These are phyloP conservation scores for Rugalucina vietnamica DNA, from an alignment of 2,888 invertebrate species.

Conservation along the genomic window DNA sequence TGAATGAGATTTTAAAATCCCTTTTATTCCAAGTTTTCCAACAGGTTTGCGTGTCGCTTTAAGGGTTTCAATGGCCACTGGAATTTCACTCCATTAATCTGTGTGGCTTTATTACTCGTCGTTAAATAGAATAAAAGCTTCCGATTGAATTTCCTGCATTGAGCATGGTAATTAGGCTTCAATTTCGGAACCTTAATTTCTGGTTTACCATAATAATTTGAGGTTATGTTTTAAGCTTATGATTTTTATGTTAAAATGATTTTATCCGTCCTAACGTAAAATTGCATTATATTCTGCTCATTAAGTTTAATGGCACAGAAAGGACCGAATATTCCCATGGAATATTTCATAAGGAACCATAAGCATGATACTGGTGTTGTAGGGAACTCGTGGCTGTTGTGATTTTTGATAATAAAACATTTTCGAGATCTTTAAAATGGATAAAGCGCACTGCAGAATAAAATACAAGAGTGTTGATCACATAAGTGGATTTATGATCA, in stretches of 20 bases:
- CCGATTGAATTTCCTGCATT: neutral
- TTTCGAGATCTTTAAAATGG: too few relatives aligned
- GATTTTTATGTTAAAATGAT: constrained; percentile 6
- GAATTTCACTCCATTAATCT: too few relatives aligned
- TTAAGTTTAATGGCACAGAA: neutral
- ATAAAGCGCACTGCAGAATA: too few relatives aligned
- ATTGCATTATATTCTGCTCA: neutral
- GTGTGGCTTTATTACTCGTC: neutral
- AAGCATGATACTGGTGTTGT: too few relatives aligned
- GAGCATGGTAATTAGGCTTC: neutral
- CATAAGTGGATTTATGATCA: too few relatives aligned
- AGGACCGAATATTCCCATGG: neutral
- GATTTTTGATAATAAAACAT: neutral
- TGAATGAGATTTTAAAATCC: too few relatives aligned
- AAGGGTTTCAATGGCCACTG: too few relatives aligned
- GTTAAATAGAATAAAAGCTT: neutral
- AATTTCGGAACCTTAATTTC: neutral
- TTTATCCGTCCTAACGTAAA: neutral
- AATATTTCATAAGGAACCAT: neutral
- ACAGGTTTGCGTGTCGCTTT: too few relatives aligned
- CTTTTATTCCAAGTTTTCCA: too few relatives aligned
- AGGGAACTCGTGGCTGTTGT: neutral
- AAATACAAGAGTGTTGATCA: too few relatives aligned
- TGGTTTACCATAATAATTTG: neutral
- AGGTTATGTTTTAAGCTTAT: neutral